A percentile compares a stretch with the other conserved stretches of the same genome.
These are phyloP conservation scores for Xiphorhynchus erythropygius DNA, from an alignment of 2,797 vertebrate species.

Conservation along the genomic window DNA sequence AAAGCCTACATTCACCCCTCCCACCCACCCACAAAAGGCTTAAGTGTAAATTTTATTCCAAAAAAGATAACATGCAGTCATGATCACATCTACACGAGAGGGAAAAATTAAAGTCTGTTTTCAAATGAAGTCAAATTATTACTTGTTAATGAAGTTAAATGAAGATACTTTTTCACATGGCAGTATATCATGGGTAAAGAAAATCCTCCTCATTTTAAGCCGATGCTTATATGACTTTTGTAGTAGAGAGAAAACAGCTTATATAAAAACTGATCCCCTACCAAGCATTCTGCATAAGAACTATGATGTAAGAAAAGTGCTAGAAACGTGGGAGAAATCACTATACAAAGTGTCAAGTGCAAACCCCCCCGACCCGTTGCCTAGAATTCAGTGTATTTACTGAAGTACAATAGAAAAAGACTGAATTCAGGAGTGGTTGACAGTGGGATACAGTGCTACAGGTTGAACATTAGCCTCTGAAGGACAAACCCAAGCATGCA, in stretches of 20 bases:
- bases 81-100: slow-evolving; percentile 15
- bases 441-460: slow-evolving; percentile 55
- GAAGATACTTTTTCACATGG: background rate
- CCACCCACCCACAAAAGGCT: background rate
- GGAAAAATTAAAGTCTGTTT: slow-evolving; percentile 37
- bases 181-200: background rate
- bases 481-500: background rate
- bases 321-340: slow-evolving; percentile 58
- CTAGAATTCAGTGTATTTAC: slow-evolving; percentile 4
- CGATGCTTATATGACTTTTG: background rate
- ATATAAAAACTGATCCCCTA: background rate
- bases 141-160: slow-evolving; percentile 31
- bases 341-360: slow-evolving; percentile 45
- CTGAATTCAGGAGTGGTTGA: slow-evolving; percentile 35
- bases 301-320: background rate
- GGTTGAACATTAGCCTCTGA: background rate
- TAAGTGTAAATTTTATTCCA: slow-evolving; percentile 43
- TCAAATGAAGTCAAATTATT: slow-evolving; percentile 70
- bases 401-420: background rate
- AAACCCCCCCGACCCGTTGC: background rate
- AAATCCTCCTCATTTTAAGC: background rate
- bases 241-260: background rate
- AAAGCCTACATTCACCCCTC: slow-evolving; percentile 24
- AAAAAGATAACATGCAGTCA: slow-evolving; percentile 23
- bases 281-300: background rate